phyloP scores from a whole-genome alignment of 2,888 invertebrate genomes.

The Andrena chrysosceles region DNA sequence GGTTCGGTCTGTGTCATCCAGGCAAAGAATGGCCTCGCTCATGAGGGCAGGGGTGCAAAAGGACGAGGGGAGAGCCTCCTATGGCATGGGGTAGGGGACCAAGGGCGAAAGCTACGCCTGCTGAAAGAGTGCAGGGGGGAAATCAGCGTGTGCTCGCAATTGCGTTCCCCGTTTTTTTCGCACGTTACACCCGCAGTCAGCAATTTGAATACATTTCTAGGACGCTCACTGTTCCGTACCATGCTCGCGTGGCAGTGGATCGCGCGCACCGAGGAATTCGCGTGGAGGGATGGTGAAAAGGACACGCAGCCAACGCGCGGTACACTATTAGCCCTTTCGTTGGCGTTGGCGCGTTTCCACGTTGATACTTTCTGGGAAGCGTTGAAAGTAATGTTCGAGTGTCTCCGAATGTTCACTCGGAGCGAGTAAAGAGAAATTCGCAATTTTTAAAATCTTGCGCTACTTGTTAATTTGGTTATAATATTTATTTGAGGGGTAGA shows the following conservation, averaged over 20 bases:
- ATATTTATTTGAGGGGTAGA: no score
- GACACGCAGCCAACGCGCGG: background rate
- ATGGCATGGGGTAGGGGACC: background rate
- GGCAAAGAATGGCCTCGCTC: background rate
- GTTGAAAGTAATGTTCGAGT: no score
- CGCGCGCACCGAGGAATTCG: background rate
- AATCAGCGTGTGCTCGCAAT: background rate
- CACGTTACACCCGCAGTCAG: conserved; percentile 6
- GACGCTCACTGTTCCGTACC: background rate
- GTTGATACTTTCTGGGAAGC: no score
- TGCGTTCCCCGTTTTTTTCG: conserved; percentile 1
- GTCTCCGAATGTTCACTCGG: no score
- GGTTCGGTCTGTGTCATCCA: background rate
- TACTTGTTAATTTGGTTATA: no score
- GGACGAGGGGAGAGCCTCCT: background rate
- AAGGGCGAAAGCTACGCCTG: background rate
- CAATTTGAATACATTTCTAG: conserved; percentile 11
- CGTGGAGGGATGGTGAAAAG: background rate
- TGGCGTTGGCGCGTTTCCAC: no score
- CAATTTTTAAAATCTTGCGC: no score
- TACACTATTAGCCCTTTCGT: no score
- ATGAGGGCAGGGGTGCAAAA: background rate
- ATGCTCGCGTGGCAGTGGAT: background rate
- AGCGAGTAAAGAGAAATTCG: no score
- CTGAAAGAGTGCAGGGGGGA: background rate